Conservation (phyloP, 2,113 vertebrate species). For the Notechis scutatus region DNA sequence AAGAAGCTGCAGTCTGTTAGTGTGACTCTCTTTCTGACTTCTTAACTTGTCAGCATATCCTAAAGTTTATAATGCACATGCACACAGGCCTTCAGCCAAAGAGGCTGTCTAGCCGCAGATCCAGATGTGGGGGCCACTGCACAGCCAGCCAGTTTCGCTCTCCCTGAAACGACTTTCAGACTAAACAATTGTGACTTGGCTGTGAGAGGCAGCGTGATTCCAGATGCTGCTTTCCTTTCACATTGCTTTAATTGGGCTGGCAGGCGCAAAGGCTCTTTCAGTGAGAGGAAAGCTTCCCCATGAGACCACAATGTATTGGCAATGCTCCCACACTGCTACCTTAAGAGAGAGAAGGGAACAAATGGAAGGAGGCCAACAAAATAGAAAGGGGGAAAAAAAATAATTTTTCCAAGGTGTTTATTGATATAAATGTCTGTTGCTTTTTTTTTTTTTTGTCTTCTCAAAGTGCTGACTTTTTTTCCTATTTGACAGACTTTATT, state of each 20-base stretch:
- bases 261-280: conserved; percentile 82
- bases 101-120: conserved; percentile 78
- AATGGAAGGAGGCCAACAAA: conserved; percentile 58
- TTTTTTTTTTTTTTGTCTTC: conserved; percentile 37
- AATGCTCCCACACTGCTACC: conserved; percentile 70
- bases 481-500: too few relatives aligned
- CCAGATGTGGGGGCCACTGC: conserved; percentile 80
- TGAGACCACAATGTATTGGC: conserved; percentile 75
- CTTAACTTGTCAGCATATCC: conserved; percentile 84
- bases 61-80: conserved; percentile 80
- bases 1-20: conserved; percentile 53
- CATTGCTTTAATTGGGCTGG: conserved; percentile 84
- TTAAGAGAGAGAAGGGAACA: conserved; percentile 66
- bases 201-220: conserved; percentile 89
- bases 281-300: conserved; percentile 73
- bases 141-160: conserved; percentile 71
- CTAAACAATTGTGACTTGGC: conserved; percentile 98
- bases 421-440: conserved; percentile 62
- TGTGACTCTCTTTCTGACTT: conserved; percentile 78
- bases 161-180: conserved; percentile 82
- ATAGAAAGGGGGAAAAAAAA: conserved; percentile 26
- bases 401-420: conserved; percentile 66
- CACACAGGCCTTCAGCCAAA: conserved; percentile 77
- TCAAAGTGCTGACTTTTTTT: conserved; percentile 52
- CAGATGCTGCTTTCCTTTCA: conserved; percentile 86